phyloP scores from a whole-genome alignment of 2,113 vertebrate genomes.

The Cathartes aura region DNA sequence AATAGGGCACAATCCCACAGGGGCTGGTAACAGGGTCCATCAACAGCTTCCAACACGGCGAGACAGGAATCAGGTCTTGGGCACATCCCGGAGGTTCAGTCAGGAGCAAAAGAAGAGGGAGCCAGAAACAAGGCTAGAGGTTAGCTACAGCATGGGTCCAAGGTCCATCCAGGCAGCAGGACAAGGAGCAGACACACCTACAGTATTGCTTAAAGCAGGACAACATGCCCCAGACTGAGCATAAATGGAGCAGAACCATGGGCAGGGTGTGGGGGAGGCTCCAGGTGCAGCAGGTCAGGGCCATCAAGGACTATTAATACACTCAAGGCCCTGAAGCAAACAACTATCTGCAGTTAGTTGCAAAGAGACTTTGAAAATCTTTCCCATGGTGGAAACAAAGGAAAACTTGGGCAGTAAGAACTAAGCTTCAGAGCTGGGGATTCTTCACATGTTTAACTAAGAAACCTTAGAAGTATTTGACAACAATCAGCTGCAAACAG shows the following conservation, averaged over 20 bases:
- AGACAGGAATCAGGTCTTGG: neutral
- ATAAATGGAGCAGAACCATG: neutral
- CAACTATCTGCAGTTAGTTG: neutral
- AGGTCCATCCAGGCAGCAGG: neutral
- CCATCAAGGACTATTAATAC: neutral
- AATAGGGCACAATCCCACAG: neutral
- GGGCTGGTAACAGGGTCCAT: neutral
- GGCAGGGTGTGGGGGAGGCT: fast-evolving
- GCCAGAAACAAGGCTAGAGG: neutral
- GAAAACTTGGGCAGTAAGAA: neutral
- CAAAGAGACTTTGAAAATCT: neutral
- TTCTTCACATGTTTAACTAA: neutral
- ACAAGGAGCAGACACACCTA: neutral
- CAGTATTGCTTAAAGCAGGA: neutral
- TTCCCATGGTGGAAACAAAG: neutral
- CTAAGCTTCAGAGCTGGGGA: neutral
- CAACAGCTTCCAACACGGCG: neutral
- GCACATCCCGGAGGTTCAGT: neutral
- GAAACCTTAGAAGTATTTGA: neutral
- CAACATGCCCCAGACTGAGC: neutral
- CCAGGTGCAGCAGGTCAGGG: neutral
- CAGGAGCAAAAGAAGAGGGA: neutral
- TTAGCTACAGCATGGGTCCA: neutral
- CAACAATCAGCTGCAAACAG: neutral
- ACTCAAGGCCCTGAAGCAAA: neutral